phyloP scores from a whole-genome alignment of 92 coral and sea anemone species.

The Zoanthus solanderi region DNA sequence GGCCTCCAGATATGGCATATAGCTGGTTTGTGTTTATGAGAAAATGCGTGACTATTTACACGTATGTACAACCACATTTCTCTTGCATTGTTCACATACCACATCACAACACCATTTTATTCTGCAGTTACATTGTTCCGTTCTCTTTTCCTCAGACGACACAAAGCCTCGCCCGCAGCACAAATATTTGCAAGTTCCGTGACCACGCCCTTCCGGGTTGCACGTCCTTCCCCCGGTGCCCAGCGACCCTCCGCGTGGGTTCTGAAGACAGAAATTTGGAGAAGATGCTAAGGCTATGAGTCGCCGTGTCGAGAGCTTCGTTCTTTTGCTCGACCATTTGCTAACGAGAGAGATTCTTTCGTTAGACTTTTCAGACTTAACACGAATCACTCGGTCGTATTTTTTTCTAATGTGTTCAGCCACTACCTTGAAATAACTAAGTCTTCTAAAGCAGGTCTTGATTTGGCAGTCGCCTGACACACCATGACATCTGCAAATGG shows the following conservation, averaged over 20 bases:
- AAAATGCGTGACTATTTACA: constrained; percentile 44
- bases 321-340: background rate
- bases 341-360: constrained; percentile 24
- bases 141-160: constrained; percentile 37
- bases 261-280: constrained; percentile 77
- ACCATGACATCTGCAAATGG: constrained; percentile 89
- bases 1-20: background rate
- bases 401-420: constrained; percentile 64
- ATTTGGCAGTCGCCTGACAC: constrained; percentile 77
- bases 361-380: background rate
- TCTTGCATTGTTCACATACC: constrained; percentile 41
- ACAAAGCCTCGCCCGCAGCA: constrained; percentile 87
- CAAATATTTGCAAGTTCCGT: constrained; percentile 83
- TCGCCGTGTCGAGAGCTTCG: constrained; percentile 56
- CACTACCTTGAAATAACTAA: constrained; percentile 72
- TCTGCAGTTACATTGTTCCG: constrained; percentile 68
- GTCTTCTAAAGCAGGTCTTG: constrained; percentile 82
- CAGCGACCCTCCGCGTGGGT: constrained; percentile 56
- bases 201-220: constrained; percentile 62
- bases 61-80: constrained; percentile 49
- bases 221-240: constrained; percentile 82
- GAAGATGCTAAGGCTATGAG: constrained; percentile 60
- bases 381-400: constrained; percentile 66
- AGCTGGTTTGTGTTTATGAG: background rate
- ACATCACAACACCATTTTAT: constrained; percentile 81